Base-by-base conservation (phyloP, 2,797 vertebrate genomes). In the Labeo calbasu region DNA sequence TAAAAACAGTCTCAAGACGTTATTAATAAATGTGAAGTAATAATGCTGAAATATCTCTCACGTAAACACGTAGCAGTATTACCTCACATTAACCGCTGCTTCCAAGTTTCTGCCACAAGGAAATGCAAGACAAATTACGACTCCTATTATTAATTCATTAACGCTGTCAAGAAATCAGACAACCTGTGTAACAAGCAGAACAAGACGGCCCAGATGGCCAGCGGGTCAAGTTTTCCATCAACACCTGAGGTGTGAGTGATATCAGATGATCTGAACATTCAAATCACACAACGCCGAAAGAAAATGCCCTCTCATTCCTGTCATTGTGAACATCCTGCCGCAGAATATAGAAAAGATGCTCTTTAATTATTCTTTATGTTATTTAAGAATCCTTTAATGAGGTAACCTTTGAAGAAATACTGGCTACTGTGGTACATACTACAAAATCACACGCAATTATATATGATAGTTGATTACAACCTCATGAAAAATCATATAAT, bases 141-240 rank as follows among this genome's bases (percentile, higher is more conserved):
- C 43, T 4, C 17, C 32, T 87, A 88, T 94, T 81, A 93, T 78
- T 92, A 89, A 93, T 92, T 92, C 84, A 94, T 86, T 43, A 75
- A 43, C 40, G n/a, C 63, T 36, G 76, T 65, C 77, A 81, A 79
- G 75, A 85, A 87, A 73, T 83, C 66, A 61, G 65, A 57, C 43
- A 86, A 48, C 77, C 82, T 87, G n/a, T 68, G 73, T 23, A 40
- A 86, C 70, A 79, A 77, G 68, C 57, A 48, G 25, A 70, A 48
- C 66, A 65, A 36, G 61, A 79, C 43, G 17, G 50, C n/a, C 23
- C 46, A 46, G 72, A 36, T 68, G 5, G 55, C 69, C 73, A 21
- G 1, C 46, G 79, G 90, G 48, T 88, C 89, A 88, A 15, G 87
- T 91, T 93, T 92, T 85, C 3, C 81, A 85, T 87, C 91, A 88